Conservation (phyloP, 2,113 vertebrate genomes). For the Apeltes quadracus region DNA sequence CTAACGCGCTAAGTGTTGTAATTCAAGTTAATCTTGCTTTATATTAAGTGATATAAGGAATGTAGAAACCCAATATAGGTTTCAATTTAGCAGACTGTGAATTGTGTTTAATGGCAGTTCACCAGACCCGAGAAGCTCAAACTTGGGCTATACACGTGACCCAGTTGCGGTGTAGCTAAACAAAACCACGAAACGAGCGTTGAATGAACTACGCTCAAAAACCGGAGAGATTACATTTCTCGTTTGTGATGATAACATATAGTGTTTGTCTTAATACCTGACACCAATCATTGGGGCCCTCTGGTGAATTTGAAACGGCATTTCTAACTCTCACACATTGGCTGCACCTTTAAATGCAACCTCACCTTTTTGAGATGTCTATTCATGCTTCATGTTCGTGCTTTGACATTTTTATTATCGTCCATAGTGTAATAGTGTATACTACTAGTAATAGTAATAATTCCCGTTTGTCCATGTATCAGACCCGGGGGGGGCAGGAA, state of each 20-base stretch:
- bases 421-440: no score
- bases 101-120: slow-evolving; percentile 39
- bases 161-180: slow-evolving; percentile 4
- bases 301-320: slow-evolving; percentile 11
- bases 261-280: not conserved
- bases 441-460: slow-evolving; percentile 26
- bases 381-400: no score
- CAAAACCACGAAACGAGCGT: not conserved
- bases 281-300: not conserved
- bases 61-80: not conserved
- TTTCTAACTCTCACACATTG: not conserved
- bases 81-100: not conserved
- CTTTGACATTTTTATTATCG: no score
- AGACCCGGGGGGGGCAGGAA: slow-evolving; percentile 66
- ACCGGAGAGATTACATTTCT: not conserved
- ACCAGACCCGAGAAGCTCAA: slow-evolving; percentile 24
- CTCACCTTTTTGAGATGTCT: not conserved
- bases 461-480: slow-evolving; percentile 27
- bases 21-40: not conserved
- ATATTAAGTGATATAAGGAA: not conserved
- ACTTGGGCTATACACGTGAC: slow-evolving; percentile 18
- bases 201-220: not conserved
- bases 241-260: not conserved
- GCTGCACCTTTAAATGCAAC: not conserved
- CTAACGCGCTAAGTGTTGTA: slow-evolving; percentile 1